Conservation (phyloP, 2,888 invertebrate species). For the Pristionchus mayeri region DNA sequence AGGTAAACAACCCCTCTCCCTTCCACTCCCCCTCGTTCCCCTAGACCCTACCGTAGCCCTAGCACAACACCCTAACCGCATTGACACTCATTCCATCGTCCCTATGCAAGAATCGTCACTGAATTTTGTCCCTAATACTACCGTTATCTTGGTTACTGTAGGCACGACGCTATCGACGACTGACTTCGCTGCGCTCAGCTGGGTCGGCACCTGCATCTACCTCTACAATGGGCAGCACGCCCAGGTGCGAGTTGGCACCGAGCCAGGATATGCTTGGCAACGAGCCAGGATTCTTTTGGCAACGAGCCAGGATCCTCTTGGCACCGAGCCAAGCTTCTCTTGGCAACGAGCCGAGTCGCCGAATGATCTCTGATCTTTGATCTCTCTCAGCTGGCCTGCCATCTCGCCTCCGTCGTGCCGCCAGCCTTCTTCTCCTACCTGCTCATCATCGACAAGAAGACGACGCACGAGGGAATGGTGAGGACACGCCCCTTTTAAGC, state of each 20-base stretch:
- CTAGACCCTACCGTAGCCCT: neutral
- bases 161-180: neutral
- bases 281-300: too few species aligned
- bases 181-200: constrained; percentile 26
- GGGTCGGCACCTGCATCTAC: constrained; percentile 15
- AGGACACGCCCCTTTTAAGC: neutral
- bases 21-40: neutral
- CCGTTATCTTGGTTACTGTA: neutral
- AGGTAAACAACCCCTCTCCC: neutral
- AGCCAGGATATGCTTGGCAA: neutral
- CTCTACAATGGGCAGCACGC: constrained; percentile 44
- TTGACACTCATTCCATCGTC: neutral
- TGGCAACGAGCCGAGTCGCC: neutral
- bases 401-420: constrained; percentile 14
- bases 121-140: neutral
- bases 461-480: constrained; percentile 40
- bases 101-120: too few species aligned
- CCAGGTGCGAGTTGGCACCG: constrained; percentile 8
- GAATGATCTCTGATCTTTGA: neutral
- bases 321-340: neutral
- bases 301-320: too few species aligned
- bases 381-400: constrained; percentile 19
- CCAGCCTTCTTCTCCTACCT: constrained; percentile 45
- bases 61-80: neutral
- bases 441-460: constrained; percentile 29